A percentile compares a stretch with the other conserved stretches of the same genome.
phyloP scores from a whole-genome alignment of 2,797 vertebrate genomes.

The Rhinoraja longicauda region DNA sequence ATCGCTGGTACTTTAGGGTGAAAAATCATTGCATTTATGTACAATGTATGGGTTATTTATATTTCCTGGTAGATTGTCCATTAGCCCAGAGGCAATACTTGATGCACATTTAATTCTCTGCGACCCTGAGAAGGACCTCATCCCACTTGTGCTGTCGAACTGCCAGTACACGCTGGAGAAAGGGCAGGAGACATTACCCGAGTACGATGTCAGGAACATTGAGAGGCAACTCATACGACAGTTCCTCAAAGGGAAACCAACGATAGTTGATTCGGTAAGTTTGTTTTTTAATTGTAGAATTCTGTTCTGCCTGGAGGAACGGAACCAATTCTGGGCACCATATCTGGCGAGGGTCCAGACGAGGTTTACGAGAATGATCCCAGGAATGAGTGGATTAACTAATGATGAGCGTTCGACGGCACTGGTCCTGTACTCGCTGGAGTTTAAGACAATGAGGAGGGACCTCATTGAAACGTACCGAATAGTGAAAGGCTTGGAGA shows the following conservation, averaged over 20 bases:
- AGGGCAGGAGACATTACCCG: constrained; percentile 52
- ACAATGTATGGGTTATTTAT: not conserved
- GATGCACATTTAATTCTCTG: constrained; percentile 60
- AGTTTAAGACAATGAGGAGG: no score
- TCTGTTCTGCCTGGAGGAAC: not conserved
- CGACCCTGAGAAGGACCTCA: constrained; percentile 59
- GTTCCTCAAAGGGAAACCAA: constrained; percentile 60
- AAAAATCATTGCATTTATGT: not conserved
- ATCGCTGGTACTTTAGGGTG: not conserved
- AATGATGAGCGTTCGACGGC: no score
- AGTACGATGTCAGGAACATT: constrained; percentile 52
- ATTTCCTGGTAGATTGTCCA: constrained; percentile 51
- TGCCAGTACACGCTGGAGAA: constrained; percentile 61
- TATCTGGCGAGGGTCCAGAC: no score
- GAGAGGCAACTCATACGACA: constrained; percentile 54
- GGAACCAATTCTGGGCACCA: not conserved
- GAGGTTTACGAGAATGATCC: no score
- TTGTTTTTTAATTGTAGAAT: not conserved
- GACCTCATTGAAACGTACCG: no score
- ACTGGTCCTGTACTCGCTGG: no score
- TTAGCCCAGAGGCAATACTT: constrained; percentile 52
- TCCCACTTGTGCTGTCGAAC: constrained; percentile 61
- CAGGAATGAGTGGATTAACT: no score
- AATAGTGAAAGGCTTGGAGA: no score
- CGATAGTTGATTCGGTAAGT: not conserved